Evolutionary conservation across 2,113 vertebrate species (phyloP).

Genomic region (Corynorhinus townsendii): DNA sequence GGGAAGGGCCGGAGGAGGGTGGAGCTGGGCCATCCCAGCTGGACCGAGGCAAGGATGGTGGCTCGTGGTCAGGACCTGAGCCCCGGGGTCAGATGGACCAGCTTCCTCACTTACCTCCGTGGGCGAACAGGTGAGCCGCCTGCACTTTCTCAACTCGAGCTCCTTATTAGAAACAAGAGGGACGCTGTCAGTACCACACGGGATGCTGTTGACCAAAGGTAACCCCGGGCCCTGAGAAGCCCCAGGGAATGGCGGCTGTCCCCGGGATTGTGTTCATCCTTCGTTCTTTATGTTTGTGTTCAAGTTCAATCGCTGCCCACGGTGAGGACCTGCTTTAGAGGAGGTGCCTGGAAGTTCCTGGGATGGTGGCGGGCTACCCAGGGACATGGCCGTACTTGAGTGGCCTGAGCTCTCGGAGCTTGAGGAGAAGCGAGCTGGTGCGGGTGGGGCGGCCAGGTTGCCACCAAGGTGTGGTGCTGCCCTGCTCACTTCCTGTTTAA

Average conservation of each 20-base stretch:
- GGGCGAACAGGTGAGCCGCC: rapidly evolving
- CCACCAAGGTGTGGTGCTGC: not conserved
- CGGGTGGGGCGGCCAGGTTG: not conserved
- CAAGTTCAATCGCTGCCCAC: not conserved
- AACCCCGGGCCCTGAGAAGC: not conserved
- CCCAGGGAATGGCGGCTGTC: not conserved
- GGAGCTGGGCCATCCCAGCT: not conserved
- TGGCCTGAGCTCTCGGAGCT: not conserved
- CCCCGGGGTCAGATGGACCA: not conserved
- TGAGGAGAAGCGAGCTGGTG: rapidly evolving
- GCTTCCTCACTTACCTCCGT: not conserved
- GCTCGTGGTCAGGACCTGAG: rapidly evolving
- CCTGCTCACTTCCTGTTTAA: not conserved
- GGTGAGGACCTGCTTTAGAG: not conserved
- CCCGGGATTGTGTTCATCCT: rapidly evolving
- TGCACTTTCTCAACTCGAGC: not conserved
- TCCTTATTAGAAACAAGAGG: not conserved
- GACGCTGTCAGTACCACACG: not conserved
- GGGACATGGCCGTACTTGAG: not conserved
- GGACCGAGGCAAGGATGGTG: not conserved
- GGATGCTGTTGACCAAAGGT: not conserved
- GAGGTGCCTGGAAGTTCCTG: not conserved
- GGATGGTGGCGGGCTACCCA: not conserved
- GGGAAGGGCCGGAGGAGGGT: not conserved
- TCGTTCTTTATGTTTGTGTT: not conserved